phyloP scores from a whole-genome alignment of 2,888 invertebrate species.

The Aquatica leii region DNA sequence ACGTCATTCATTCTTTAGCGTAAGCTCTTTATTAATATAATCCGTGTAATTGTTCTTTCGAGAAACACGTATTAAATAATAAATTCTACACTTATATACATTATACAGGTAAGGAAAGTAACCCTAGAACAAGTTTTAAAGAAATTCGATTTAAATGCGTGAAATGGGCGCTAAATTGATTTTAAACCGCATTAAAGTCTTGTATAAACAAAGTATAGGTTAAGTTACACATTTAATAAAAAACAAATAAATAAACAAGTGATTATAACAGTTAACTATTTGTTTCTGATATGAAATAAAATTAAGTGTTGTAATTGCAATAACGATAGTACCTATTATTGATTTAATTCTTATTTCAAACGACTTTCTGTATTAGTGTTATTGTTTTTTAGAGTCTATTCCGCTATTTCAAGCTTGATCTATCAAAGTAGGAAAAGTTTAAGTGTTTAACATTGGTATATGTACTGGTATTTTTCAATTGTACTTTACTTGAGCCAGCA shows the following conservation, averaged over 20 bases:
- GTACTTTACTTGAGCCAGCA: too few relatives aligned
- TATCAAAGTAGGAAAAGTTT: too few relatives aligned
- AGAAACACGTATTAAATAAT: slow-evolving; percentile 19
- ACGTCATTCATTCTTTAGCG: slow-evolving; percentile 21
- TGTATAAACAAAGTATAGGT: slow-evolving; percentile 21
- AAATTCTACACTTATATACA: slow-evolving; percentile 20
- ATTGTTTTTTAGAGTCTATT: too few relatives aligned
- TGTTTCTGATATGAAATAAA: too few relatives aligned
- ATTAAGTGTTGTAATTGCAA: too few relatives aligned
- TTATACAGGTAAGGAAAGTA: neutral
- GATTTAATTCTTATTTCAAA: too few relatives aligned
- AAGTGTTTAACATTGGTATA: too few relatives aligned
- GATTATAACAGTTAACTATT: too few relatives aligned
- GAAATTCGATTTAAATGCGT: slow-evolving; percentile 23
- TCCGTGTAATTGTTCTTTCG: slow-evolving; percentile 30
- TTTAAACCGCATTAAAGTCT: slow-evolving; percentile 30
- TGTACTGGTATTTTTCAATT: too few relatives aligned
- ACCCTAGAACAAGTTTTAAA: slow-evolving; percentile 22
- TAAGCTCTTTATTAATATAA: slow-evolving; percentile 31
- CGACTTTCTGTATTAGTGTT: too few relatives aligned
- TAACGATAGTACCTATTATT: too few relatives aligned
- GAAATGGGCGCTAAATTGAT: slow-evolving; percentile 42
- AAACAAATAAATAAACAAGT: slow-evolving; percentile 8
- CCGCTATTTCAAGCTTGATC: too few relatives aligned
- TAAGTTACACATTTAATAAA: neutral